Evolutionary conservation across 2,797 vertebrate genomes (phyloP).

Genomic region (Sebastes trivittatus): DNA sequence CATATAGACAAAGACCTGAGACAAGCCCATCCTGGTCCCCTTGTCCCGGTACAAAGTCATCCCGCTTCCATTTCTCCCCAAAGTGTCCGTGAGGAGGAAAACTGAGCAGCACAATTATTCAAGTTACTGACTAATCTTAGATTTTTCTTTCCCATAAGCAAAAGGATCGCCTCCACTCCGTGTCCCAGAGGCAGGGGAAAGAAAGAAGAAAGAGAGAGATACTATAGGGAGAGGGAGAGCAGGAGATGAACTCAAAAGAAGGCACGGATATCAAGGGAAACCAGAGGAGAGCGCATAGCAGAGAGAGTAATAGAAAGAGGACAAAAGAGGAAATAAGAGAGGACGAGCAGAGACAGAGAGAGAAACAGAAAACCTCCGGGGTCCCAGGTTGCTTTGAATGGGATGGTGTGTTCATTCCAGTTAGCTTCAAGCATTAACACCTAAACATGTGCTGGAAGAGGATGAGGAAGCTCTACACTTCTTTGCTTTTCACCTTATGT

Average conservation of each 20-base stretch:
- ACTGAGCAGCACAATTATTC: conserved; percentile 35
- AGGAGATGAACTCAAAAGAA: conserved; percentile 27
- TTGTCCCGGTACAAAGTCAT: conserved; percentile 35
- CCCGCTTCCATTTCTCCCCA: neutral
- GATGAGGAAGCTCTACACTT: neutral
- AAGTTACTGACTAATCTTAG: conserved; percentile 23
- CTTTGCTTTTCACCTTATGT: neutral
- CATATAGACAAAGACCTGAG: conserved; percentile 49
- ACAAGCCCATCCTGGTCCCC: conserved; percentile 27
- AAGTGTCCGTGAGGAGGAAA: conserved; percentile 30
- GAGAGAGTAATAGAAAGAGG: conserved; percentile 29
- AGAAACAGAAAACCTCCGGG: conserved; percentile 25
- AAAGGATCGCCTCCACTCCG: conserved; percentile 21
- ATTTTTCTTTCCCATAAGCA: neutral
- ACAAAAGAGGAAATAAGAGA: conserved; percentile 60
- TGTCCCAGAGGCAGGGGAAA: conserved; percentile 29
- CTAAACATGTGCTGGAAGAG: neutral
- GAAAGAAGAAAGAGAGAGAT: neutral
- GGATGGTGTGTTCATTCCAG: conserved; percentile 20
- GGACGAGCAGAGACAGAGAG: conserved; percentile 1
- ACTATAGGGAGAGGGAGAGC: conserved; percentile 2
- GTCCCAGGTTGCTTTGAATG: conserved; percentile 31
- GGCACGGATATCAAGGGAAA: conserved; percentile 55
- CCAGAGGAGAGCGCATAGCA: conserved; percentile 39
- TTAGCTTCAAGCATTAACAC: conserved; percentile 3